A percentile compares a stretch with the other conserved stretches of the same genome.
Evolutionary conservation across 2,888 invertebrate species (phyloP).

Genomic region (Caenorhabditis macrosperma): DNA sequence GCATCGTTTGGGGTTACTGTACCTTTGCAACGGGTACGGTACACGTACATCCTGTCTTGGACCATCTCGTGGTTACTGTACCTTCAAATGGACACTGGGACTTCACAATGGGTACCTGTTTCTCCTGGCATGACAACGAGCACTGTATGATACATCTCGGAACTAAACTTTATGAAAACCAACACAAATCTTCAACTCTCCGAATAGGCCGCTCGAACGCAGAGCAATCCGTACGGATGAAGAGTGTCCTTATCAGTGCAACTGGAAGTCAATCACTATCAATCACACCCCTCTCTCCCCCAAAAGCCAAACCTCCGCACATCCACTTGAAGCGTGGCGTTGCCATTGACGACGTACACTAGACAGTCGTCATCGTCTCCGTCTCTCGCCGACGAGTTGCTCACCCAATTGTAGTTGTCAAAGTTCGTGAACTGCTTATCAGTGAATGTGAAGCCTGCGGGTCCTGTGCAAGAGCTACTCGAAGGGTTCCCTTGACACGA

Average conservation of each 20-base stretch:
- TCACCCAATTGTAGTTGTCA: conserved; percentile 24
- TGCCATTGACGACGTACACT: conserved; percentile 24
- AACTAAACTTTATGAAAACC: too few species aligned
- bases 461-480: not conserved
- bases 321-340: not conserved
- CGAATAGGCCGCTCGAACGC: too few species aligned
- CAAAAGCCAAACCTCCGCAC: conserved; percentile 9
- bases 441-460: conserved; percentile 8
- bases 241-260: not conserved
- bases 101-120: too few species aligned
- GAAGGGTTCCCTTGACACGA: conserved; percentile 4
- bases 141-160: too few species aligned
- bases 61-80: too few species aligned
- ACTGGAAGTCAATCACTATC: not conserved
- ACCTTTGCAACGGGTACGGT: too few species aligned
- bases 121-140: too few species aligned
- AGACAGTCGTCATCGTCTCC: conserved; percentile 18
- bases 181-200: too few species aligned
- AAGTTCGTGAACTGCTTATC: conserved; percentile 2
- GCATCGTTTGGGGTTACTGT: too few species aligned
- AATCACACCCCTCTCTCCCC: not conserved
- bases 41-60: too few species aligned
- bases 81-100: too few species aligned
- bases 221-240: not conserved
- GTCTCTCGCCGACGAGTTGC: conserved; percentile 1